Evolutionary conservation across 37 sponge, comb jelly and placozoan genomes (phyloP).

Genomic region (Geodia barretti): DNA sequence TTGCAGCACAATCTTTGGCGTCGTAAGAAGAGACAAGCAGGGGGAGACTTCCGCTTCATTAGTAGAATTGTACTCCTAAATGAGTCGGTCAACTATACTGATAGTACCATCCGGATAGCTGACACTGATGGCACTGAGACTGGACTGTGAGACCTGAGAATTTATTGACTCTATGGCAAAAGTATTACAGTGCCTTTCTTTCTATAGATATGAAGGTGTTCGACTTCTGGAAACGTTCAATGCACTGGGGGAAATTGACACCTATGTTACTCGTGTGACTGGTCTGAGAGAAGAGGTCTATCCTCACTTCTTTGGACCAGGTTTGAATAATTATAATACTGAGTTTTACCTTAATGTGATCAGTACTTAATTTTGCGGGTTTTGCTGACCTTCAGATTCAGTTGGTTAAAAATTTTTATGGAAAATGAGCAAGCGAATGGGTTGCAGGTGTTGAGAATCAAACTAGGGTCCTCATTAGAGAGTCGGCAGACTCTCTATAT

Average conservation of each 20-base stretch:
- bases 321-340: no score
- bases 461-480: no score
- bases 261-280: neutral
- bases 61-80: neutral
- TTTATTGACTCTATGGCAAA: no score
- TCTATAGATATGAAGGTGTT: neutral
- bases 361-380: no score
- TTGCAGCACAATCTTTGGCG: neutral
- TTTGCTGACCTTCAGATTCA: no score
- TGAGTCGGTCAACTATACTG: neutral
- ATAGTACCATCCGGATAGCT: neutral
- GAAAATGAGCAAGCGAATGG: no score
- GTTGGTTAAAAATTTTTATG: no score
- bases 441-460: no score
- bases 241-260: slow-evolving; percentile 2
- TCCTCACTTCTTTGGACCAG: no score
- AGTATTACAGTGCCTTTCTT: neutral
- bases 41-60: neutral
- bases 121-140: neutral
- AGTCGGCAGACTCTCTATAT: no score
- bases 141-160: neutral
- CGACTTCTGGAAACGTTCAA: slow-evolving; percentile 7
- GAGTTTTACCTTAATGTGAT: no score
- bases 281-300: neutral
- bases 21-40: neutral